Conservation (phyloP, 2,113 vertebrate species). For the Stegastes partitus region DNA sequence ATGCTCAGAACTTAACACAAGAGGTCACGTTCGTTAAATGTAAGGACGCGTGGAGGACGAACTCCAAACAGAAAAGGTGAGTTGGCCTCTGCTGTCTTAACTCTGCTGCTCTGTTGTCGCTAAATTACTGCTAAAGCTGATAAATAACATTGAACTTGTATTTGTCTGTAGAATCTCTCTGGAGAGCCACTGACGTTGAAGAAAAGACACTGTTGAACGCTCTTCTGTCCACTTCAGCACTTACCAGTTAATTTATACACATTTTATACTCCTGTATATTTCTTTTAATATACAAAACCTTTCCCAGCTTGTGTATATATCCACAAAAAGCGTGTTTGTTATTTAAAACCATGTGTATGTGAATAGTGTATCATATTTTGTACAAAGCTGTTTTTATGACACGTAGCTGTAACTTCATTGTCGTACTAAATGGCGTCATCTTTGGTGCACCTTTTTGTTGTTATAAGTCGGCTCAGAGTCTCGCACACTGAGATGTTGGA, state of each 20-base stretch:
- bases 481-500: neutral
- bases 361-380: slow-evolving; percentile 63
- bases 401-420: slow-evolving; percentile 20
- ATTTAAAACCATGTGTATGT: slow-evolving; percentile 62
- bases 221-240: slow-evolving; percentile 55
- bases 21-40: slow-evolving; percentile 84
- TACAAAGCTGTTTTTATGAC: slow-evolving; percentile 42
- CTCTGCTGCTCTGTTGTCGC: too few species aligned
- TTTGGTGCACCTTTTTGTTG: neutral
- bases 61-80: slow-evolving; percentile 70
- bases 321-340: slow-evolving; percentile 33
- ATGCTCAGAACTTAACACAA: slow-evolving; percentile 43
- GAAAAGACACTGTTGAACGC: neutral
- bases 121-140: neutral
- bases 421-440: neutral
- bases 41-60: slow-evolving; percentile 72
- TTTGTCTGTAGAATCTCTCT: slow-evolving; percentile 65
- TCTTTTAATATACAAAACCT: slow-evolving; percentile 41
- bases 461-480: slow-evolving; percentile 5
- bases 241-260: slow-evolving; percentile 63
- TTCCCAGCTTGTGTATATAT: slow-evolving; percentile 52
- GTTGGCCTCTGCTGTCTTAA: neutral
- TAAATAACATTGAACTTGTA: slow-evolving; percentile 2
- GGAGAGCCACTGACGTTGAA: slow-evolving; percentile 57
- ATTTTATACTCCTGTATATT: slow-evolving; percentile 46